Conservation (phyloP, 2,113 vertebrate genomes). For the Eudorcas thomsonii region DNA sequence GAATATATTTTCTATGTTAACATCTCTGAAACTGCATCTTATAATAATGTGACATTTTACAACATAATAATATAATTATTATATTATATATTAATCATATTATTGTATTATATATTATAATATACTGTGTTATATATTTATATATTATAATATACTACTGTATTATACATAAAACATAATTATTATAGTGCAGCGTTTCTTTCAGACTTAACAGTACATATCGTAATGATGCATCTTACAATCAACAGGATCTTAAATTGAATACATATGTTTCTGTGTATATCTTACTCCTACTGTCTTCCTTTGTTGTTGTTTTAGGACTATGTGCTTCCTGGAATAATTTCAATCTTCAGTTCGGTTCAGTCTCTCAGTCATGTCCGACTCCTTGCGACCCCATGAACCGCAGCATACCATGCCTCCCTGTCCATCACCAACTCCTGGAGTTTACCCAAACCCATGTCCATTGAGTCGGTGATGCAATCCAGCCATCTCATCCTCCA, state of each 20-base stretch:
- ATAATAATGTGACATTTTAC: background rate
- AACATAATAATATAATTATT: background rate
- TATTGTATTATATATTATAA: too few relatives aligned
- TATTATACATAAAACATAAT: background rate
- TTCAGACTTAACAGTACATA: background rate
- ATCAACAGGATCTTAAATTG: background rate
- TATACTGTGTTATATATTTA: background rate
- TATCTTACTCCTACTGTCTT: background rate
- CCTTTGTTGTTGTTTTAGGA: background rate
- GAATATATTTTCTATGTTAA: background rate
- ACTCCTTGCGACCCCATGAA: background rate
- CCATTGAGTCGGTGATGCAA: too few relatives aligned
- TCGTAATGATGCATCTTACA: background rate
- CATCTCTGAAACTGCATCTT: background rate
- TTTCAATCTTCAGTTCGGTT: background rate
- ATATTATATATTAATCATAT: too few relatives aligned
- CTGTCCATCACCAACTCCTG: background rate
- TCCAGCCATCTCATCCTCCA: too few relatives aligned
- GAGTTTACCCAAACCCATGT: too few relatives aligned
- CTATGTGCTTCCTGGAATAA: background rate
- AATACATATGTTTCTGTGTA: background rate
- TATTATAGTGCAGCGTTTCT: background rate
- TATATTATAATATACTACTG: too few relatives aligned
- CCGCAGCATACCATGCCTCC: background rate
- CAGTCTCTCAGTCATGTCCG: accelerated